Conservation (phyloP, 2,797 vertebrate species). For the Poecilia velifera region DNA sequence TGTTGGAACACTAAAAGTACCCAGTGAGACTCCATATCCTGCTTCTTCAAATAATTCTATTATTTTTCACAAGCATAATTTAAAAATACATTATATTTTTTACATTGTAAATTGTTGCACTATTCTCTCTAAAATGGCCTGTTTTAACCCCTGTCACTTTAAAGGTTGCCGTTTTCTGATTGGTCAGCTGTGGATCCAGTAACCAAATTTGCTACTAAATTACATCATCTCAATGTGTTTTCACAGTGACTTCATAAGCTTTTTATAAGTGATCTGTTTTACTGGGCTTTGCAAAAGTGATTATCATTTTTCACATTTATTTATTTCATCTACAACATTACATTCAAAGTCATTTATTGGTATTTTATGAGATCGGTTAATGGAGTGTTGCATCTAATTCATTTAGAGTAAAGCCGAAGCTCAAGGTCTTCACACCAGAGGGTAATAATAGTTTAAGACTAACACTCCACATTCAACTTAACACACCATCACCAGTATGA, state of each 20-base stretch:
- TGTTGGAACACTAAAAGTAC: not conserved
- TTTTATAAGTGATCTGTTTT: not conserved
- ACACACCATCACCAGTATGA: not conserved
- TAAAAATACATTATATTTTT: not conserved
- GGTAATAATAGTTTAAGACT: not conserved
- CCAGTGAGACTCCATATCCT: not conserved
- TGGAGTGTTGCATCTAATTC: not conserved
- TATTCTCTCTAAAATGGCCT: not conserved
- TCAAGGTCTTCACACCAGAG: not conserved
- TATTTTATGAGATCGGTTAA: not conserved
- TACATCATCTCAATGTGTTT: not conserved
- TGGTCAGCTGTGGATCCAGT: not conserved
- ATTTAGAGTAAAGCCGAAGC: not conserved
- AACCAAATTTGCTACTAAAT: not conserved
- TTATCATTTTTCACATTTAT: not conserved
- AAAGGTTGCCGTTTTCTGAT: not conserved
- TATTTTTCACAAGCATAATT: not conserved
- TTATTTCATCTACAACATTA: not conserved
- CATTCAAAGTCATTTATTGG: not conserved
- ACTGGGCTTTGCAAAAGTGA: not conserved
- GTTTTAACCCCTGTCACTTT: not conserved
- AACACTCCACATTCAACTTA: not conserved
- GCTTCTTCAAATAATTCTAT: not conserved
- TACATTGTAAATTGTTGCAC: not conserved
- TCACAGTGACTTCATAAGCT: not conserved